Conservation (phyloP, 2,888 invertebrate genomes). For the Strigamia transsilvanica region DNA sequence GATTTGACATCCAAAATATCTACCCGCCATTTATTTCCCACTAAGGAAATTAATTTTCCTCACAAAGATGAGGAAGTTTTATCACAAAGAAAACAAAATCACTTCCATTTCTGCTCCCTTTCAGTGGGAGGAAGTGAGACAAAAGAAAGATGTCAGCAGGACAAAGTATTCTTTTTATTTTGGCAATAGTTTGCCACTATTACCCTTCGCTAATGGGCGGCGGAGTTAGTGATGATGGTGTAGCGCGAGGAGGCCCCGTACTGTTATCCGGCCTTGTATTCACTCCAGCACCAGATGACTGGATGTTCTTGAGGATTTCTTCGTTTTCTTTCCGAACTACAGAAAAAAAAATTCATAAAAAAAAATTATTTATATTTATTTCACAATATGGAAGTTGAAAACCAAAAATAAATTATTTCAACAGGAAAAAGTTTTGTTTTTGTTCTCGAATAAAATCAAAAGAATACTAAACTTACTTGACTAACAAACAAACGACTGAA, state of each 20-base stretch:
- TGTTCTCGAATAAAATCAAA: background rate
- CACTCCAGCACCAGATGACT: background rate
- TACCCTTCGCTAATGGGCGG: constrained; percentile 37
- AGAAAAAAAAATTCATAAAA: background rate
- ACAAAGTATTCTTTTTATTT: constrained; percentile 15
- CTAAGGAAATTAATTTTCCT: constrained; percentile 41
- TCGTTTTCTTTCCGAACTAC: constrained; percentile 31
- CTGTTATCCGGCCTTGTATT: constrained; percentile 29
- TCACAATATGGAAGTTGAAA: background rate
- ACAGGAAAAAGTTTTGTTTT: background rate
- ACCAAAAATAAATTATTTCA: background rate
- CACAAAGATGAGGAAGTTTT: constrained; percentile 2
- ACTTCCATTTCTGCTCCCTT: constrained; percentile 33
- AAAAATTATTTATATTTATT: constrained; percentile 9
- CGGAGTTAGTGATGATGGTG: constrained; percentile 20
- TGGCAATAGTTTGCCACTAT: background rate
- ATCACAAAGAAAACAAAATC: constrained; percentile 46
- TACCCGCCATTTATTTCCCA: constrained; percentile 16
- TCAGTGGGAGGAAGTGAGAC: constrained; percentile 18
- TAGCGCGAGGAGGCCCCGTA: constrained; percentile 10
- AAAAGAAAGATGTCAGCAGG: constrained; percentile 39
- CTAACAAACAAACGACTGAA: constrained; percentile 25
- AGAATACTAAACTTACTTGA: background rate
- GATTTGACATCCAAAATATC: constrained; percentile 32
- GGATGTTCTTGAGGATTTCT: constrained; percentile 6